These are phyloP conservation scores for Leptura quadrifasciata DNA, from an alignment of 2,888 invertebrate genomes.

Conservation along the genomic window DNA sequence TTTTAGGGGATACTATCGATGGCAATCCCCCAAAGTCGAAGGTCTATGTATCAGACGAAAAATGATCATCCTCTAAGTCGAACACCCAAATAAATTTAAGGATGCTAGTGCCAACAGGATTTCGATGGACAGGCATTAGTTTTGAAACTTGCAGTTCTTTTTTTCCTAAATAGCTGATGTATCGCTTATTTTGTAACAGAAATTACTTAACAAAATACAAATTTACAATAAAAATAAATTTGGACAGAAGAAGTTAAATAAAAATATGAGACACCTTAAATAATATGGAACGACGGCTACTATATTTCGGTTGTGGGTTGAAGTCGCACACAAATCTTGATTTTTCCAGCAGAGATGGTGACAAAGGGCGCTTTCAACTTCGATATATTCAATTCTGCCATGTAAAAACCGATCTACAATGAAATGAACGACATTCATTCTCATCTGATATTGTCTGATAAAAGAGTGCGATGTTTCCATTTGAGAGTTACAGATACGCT, in stretches of 20 bases:
- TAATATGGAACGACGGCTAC: not conserved
- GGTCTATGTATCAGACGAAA: constrained; percentile 52
- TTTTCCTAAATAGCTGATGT: too few relatives aligned
- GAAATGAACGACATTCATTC: constrained; percentile 34
- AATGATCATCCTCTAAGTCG: constrained; percentile 48
- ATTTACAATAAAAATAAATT: too few relatives aligned
- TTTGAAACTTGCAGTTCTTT: not conserved
- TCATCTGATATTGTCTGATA: constrained; percentile 14
- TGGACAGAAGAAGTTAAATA: not conserved
- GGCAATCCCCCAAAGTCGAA: constrained; percentile 37
- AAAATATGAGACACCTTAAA: not conserved
- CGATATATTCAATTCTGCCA: constrained; percentile 26
- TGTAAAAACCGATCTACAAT: constrained; percentile 9
- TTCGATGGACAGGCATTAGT: not conserved
- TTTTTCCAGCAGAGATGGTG: constrained; percentile 24
- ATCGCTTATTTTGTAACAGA: too few relatives aligned
- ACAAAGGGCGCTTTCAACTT: constrained; percentile 20
- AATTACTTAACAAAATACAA: too few relatives aligned
- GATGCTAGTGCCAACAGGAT: not conserved
- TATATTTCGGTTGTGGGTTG: constrained; percentile 5
- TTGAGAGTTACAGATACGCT: not conserved
- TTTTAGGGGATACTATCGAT: constrained; percentile 32
- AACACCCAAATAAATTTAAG: constrained; percentile 22
- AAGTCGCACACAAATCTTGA: constrained; percentile 27
- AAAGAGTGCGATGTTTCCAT: not conserved